Percentiles rank a stretch among this genome's conserved stretches.
These are phyloP conservation scores for Dynastes tityus DNA, from an alignment of 2,888 invertebrate species.

Conservation along the genomic window DNA sequence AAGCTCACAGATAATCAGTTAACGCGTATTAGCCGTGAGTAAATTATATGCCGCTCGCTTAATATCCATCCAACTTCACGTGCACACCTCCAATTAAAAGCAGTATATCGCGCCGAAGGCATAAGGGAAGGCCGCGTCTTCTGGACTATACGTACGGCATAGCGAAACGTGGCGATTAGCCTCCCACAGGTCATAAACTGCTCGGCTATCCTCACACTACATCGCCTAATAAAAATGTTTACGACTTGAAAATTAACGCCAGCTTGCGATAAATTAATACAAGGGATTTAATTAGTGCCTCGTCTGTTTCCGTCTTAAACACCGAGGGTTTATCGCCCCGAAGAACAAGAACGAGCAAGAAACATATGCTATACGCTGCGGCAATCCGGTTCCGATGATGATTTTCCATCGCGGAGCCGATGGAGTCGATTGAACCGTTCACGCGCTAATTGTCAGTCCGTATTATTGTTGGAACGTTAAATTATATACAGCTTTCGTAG, in stretches of 20 bases:
- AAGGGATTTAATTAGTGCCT: slow-evolving; percentile 69
- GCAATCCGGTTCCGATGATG: not conserved
- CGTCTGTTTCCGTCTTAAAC: not conserved
- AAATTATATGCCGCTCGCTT: not conserved
- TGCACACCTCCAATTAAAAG: slow-evolving; percentile 12
- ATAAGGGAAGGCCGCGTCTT: not conserved
- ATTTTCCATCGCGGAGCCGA: slow-evolving; percentile 9
- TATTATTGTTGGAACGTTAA: not conserved
- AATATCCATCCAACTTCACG: not conserved
- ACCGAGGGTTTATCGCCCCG: slow-evolving; percentile 30
- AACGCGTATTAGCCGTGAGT: not conserved
- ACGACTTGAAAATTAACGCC: slow-evolving; percentile 68
- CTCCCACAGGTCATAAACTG: slow-evolving; percentile 54
- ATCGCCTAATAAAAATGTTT: slow-evolving; percentile 67
- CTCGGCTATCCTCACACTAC: slow-evolving; percentile 53
- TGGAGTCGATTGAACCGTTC: not conserved
- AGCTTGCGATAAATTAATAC: slow-evolving; percentile 68
- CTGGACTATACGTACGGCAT: not conserved
- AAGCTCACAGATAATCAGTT: too few species aligned
- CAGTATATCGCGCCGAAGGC: not conserved
- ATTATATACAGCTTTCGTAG: not conserved
- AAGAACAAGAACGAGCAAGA: slow-evolving; percentile 23
- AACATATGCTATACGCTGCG: not conserved
- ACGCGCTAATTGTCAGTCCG: too few species aligned
- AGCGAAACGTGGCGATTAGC: too few species aligned